Evolutionary conservation across 1,140 invertebrate genomes (phyloP), one percentile per base, ranked within the genome.

Genomic region (Orchesella cincta): DNA sequence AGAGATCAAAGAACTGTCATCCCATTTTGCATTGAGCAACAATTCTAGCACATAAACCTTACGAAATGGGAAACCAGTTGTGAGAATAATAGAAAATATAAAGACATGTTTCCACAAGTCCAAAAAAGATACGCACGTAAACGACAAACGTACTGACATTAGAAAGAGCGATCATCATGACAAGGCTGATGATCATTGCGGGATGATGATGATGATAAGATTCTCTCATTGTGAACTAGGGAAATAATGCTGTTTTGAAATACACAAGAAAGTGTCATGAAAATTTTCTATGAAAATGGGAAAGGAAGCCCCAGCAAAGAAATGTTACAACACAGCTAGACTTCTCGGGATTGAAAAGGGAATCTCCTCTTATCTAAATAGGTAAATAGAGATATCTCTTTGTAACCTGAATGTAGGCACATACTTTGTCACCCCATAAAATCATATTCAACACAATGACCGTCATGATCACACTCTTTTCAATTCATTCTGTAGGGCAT

Each of bases 371-470:
- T 57, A 57, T 57, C 54, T 67, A 12, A 31, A 67, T 33, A 31
- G n/a, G 62, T 31, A 33, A 67, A 33, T 67, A 67, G 62, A 67
- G 62, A 67, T 67, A 33, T 57, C 23, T 57, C 26, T 57, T 57
- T 26, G 3, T 14, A 23, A 57, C 39, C 16, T 14, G n/a, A 67
- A 29, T 26, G 26, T 14, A 67, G 14, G 28, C 12, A 33, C 62
- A 67, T 33, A 67, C 62, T 31, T 67, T 67, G 62, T 67, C 62
- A 67, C 62, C 62, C 62, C 62, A 67, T 67, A 31, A 67, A 67
- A 67, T 67, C 31, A 33, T 57, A 67, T n/a, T 29, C 31, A 31
- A 31, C 62, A 67, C 62, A 67, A 67, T 67, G 62, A 67, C 62
- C 62, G 62, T 67, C 62, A 67, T 67, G 62, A 67, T 67, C 62